Percentiles rank a stretch among this genome's conserved stretches.
Conservation (phyloP, 1,140 invertebrate species). For the Bombus fervidus region DNA sequence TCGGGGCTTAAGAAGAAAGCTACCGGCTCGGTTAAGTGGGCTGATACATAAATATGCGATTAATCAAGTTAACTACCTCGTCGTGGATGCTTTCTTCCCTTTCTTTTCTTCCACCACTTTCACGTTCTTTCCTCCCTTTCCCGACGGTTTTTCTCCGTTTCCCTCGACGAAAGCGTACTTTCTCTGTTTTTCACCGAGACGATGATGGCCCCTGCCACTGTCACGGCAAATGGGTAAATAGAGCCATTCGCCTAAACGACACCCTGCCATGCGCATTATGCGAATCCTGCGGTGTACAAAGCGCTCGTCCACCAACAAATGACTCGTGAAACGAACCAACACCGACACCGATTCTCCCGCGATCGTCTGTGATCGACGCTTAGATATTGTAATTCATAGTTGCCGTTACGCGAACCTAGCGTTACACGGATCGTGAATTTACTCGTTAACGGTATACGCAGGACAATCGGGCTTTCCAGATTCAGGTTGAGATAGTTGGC, state of each 20-base stretch:
- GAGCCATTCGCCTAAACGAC: slow-evolving; percentile 74
- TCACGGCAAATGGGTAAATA: slow-evolving; percentile 67
- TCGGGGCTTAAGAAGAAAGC: slow-evolving; percentile 63
- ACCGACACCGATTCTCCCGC: slow-evolving; percentile 8
- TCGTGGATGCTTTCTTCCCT: slow-evolving; percentile 52
- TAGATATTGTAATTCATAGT: slow-evolving; percentile 14
- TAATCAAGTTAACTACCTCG: slow-evolving; percentile 75
- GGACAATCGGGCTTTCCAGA: neutral
- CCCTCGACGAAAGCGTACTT: neutral
- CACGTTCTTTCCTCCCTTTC: neutral
- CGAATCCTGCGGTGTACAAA: slow-evolving; percentile 58
- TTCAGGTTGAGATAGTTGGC: neutral
- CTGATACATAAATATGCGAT: slow-evolving; percentile 80
- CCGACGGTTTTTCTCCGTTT: neutral
- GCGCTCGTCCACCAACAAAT: slow-evolving; percentile 68
- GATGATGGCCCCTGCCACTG: slow-evolving; percentile 16
- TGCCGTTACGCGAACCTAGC: neutral
- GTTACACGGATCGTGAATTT: slow-evolving; percentile 16
- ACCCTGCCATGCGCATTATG: slow-evolving; percentile 64
- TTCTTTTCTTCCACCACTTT: neutral
- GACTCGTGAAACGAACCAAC: slow-evolving; percentile 75
- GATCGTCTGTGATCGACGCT: slow-evolving; percentile 1
- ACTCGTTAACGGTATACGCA: slow-evolving; percentile 13
- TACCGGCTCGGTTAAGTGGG: slow-evolving; percentile 74
- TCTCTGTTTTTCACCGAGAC: slow-evolving; percentile 34